Evolutionary conservation across 1,140 invertebrate species (phyloP).

Genomic region (Drosophila busckii): DNA sequence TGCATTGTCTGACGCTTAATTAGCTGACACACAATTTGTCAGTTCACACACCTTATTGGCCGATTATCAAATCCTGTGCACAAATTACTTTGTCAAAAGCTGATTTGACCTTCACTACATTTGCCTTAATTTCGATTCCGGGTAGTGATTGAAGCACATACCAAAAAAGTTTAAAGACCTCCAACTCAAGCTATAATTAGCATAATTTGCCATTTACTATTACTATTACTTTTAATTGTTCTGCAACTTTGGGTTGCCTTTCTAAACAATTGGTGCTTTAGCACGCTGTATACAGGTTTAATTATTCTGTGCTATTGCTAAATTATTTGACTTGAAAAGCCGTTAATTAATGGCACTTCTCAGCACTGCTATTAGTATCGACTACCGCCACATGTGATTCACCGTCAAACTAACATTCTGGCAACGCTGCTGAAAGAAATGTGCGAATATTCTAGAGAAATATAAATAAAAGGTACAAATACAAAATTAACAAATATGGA

Average conservation of each 20-base stretch:
- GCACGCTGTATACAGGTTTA: slow-evolving; percentile 23
- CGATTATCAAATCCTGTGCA: slow-evolving; percentile 30
- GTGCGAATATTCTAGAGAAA: slow-evolving; percentile 29
- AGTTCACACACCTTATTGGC: slow-evolving; percentile 16
- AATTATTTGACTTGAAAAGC: slow-evolving; percentile 18
- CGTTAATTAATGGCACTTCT: slow-evolving; percentile 4
- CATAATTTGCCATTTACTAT: slow-evolving; percentile 64
- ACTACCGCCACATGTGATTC: no score
- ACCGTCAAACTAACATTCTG: slow-evolving; percentile 9
- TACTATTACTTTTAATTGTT: slow-evolving; percentile 69
- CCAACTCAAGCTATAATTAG: slow-evolving; percentile 41
- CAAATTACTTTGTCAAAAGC: slow-evolving; percentile 35
- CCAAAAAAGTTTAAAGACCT: slow-evolving; percentile 42
- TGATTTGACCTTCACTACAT: slow-evolving; percentile 42
- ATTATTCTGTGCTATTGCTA: slow-evolving; percentile 4
- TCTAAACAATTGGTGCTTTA: slow-evolving; percentile 30
- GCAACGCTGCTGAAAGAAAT: neutral
- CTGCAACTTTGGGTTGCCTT: slow-evolving; percentile 38
- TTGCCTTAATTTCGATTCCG: slow-evolving; percentile 58
- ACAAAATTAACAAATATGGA: slow-evolving; percentile 42
- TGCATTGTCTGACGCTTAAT: slow-evolving; percentile 19
- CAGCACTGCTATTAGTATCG: neutral
- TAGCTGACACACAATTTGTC: slow-evolving; percentile 33
- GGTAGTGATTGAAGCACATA: slow-evolving; percentile 43
- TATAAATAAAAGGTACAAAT: neutral